Base-by-base conservation (phyloP, 2,888 invertebrate genomes). In the Rhimphoctona megacephalus region DNA sequence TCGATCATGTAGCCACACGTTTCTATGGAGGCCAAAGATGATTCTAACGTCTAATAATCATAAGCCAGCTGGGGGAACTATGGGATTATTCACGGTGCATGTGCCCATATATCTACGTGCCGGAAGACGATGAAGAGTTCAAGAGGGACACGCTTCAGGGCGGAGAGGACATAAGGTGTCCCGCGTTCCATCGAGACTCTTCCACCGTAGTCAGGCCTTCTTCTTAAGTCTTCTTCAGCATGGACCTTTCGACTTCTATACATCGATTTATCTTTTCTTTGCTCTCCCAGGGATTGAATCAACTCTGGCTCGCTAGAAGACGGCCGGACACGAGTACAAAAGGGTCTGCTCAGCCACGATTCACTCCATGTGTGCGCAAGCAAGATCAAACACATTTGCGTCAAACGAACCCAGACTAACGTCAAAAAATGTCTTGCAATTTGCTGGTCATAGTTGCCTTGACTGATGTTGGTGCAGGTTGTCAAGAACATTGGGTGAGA, bases 111-210 rank as follows among this genome's bases (percentile, higher is more conserved):
- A 66, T 69, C 49, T 30, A n/a, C 17, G 30, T 74, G 66, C 74
- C 77, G 78, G 77, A 83, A 78, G 83, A 83, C 57, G 73, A 81
- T 19, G 36, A 64, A 74, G 76, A 80, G 80, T 54, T 74, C 73
- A 66, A 39, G 57, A 69, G 61, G 74, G 61, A 78, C 74, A 78
- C 57, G 80, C 74, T 72, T 61, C 39, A 33, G 39, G 80, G 83
- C 70, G 79, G 81, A 88, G 80, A 87, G 70, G 86, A 86, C 86
- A 85, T 79, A 83, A 86, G 85, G 79, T 86, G 88, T 82, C 69
- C 69, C 82, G 11, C 57, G 87, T 85, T 87, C 81, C 83, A 86
- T 82, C 73, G 85, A 69, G 81, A 86, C 79, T 79, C 87, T 88
- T 88, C 83, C 86, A 22, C 80, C 74, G 79, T 85, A 80, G 78